Conservation (phyloP, 2,888 invertebrate genomes). For the Cistogaster globosa region DNA sequence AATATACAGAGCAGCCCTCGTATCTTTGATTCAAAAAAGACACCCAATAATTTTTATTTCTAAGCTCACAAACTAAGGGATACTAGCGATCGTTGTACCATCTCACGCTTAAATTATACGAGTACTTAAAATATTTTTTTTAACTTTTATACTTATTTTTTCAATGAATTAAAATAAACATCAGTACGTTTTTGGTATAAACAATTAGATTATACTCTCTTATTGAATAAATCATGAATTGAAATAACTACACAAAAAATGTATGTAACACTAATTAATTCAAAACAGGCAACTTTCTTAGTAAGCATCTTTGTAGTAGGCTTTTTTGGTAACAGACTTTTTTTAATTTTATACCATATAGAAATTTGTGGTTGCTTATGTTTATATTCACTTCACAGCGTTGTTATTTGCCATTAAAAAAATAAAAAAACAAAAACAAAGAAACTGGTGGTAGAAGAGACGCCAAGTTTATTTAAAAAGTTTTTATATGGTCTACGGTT, state of each 20-base stretch:
- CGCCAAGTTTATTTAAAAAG: constrained; percentile 9
- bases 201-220: not conserved
- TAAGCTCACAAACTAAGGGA: too few species aligned
- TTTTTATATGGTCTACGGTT: too few species aligned
- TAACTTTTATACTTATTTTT: too few species aligned
- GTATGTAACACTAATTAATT: constrained; percentile 77
- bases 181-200: too few species aligned
- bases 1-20: too few species aligned
- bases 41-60: too few species aligned
- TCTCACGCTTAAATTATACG: too few species aligned
- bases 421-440: too few species aligned
- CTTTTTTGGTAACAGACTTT: constrained; percentile 33
- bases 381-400: not conserved
- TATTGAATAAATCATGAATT: not conserved
- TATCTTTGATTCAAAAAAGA: too few species aligned
- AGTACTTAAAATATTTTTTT: too few species aligned
- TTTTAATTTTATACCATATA: constrained; percentile 20
- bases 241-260: not conserved
- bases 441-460: not conserved
- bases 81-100: too few species aligned
- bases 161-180: too few species aligned
- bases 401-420: not conserved
- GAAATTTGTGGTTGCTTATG: constrained; percentile 4
- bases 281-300: constrained; percentile 77
- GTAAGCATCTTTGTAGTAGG: constrained; percentile 6